These are phyloP conservation scores for Ophioderma brevispina DNA, from an alignment of 35 echinoderm and acorn worm species.

Conservation along the genomic window DNA sequence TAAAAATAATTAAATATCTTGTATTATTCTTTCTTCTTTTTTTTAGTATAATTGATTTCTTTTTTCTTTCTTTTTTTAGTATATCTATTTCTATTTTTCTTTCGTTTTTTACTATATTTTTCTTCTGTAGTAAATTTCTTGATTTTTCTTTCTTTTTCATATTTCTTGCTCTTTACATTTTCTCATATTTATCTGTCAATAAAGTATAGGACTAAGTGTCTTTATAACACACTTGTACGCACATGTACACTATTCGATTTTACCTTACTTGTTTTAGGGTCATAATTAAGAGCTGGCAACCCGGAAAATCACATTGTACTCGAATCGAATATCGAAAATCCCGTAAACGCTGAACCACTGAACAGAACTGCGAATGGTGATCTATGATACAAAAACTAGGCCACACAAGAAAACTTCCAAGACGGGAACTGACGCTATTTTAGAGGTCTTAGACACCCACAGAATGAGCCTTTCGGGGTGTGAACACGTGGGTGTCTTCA, in stretches of 20 bases:
- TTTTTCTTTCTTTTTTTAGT: no score
- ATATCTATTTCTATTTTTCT: no score
- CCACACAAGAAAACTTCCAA: not conserved
- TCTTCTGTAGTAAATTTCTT: no score
- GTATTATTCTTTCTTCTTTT: no score
- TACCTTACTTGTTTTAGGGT: not conserved
- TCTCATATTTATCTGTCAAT: no score
- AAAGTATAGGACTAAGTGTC: no score
- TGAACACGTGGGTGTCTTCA: slow-evolving; percentile 90
- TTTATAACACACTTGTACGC: not conserved
- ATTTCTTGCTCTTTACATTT: no score
- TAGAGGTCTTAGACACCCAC: slow-evolving; percentile 7
- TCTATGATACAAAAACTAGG: not conserved
- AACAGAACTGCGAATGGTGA: not conserved
- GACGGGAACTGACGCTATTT: not conserved
- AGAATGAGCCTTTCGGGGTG: slow-evolving; percentile 96
- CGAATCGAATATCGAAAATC: slow-evolving; percentile 13
- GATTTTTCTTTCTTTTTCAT: no score
- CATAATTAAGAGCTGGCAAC: not conserved
- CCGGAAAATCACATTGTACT: slow-evolving; percentile 3
- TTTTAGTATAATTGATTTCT: no score
- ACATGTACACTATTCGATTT: not conserved
- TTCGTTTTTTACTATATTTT: no score
- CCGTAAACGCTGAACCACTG: not conserved
- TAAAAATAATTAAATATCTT: no score